Evolutionary conservation across 2,113 vertebrate species (phyloP), one percentile per base, ranked within the genome.

Genomic region (Megaceryle maxima): DNA sequence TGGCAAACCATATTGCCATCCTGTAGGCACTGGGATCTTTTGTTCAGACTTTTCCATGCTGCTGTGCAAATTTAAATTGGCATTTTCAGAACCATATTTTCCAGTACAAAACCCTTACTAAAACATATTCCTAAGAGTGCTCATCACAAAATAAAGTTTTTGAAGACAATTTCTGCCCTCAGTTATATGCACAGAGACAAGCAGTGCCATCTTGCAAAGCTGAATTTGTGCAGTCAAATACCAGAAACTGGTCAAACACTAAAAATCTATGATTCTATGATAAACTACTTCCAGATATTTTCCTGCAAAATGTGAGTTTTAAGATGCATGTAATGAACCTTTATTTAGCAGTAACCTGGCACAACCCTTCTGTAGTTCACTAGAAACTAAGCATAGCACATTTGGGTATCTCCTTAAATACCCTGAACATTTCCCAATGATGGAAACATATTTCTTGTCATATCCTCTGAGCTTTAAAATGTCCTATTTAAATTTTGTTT

Each of bases 391-490:
- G 39, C 8, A 59, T 1, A 3, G 16, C 37, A 56, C 48, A 9
- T 22, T 55, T 21, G 14, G 29, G 39, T 51, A 57, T 94, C 63
- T 59, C 57, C 57, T 35, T 44, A 63, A 85, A 92, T 85, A 68
- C 33, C 43, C 59, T 75, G 26, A 78, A 39, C 28, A 4, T 85
- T 67, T 95, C 55, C 25, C 72, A 91, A 2, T 2, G 13, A 69
- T 53, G 48, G 37, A 95, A 96, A 70, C 3, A 2, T 66, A 76
- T 90, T 88, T 89, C 46, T 95, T 53, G 84, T 50, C 50, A 66
- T 85, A 60, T 89, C 39, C 39, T 87, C 26, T 51, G 72, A 97
- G 48, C 28, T 92, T 91, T 84, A 88, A 96, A 83, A 88, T 43
- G 57, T 8, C 57, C 46, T 67, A 39, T 72, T 91, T 73, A 83